Base-by-base conservation (phyloP, 2,113 vertebrate genomes). In the Lepidothrix coronata region DNA sequence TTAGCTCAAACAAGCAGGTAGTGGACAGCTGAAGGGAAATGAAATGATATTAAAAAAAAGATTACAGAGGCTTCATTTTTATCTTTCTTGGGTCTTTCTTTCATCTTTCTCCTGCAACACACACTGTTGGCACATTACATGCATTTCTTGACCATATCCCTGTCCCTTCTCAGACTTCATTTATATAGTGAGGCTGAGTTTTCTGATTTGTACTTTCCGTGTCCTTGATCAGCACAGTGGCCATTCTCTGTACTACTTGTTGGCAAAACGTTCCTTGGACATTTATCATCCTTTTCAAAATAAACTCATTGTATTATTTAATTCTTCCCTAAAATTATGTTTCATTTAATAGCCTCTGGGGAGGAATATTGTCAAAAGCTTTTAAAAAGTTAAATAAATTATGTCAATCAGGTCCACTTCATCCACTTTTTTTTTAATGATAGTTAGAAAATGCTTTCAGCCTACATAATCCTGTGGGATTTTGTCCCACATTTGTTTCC, bases 401-500 rank as follows among this genome's bases (percentile, higher is more conserved):
- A 80, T 62, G 79, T 86, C 75, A 72, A 31, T 83, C 75, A 39
- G 25, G 82, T 91, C 51, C 33, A 81, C 59, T 85, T 90, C 15
- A 70, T 88, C 79, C 55, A 73, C 18, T 14, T 93, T 59, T 54
- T 44, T 70, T 62, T 62, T 37, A 16, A 33, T 33, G 31, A 20
- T 5, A 57, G 31, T 33, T 72, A 74, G 3, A 85, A 95, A 94
- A 76, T 73, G 59, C 23, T 95, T 90, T 86, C 94, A 90, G 62
- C 83, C 91, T 94, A 80, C 63, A 48, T 83, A 76, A 67, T 92
- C 88, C 66, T 3, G 8, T 93, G 85, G 59, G 82, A 83, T 85
- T 94, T 95, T 94, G 74, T 80, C 86, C 86, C 86, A 75, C 9
- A 66, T 94, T 94, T 92, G 44, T 82, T 94, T 89, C 85, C 39